Base-by-base conservation (phyloP, 1,140 invertebrate species). In the Drosophila lacertosa region DNA sequence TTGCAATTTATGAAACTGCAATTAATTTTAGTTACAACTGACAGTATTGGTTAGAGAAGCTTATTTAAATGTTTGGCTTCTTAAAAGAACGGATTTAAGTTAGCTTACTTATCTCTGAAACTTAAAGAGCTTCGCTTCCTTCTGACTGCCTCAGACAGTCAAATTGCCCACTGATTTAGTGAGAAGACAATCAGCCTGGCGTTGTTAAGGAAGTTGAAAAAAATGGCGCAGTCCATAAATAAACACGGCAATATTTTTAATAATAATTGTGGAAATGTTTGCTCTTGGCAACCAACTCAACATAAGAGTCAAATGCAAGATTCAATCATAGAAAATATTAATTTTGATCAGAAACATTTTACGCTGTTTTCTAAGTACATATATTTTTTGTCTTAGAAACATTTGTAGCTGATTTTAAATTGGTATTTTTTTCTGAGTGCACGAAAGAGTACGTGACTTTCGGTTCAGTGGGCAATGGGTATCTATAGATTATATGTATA, bases 391-490 rank as follows among this genome's bases (percentile, higher is more conserved):
- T n/a, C n/a, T n/a, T n/a, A n/a, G n/a, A n/a, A n/a, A n/a, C n/a
- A n/a, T n/a, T 26, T 1, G 24, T 26, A 6, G 24, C 5, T 26
- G 4, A 5, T 6, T 29, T 7, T 5, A 2, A 7, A 29, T 7
- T 7, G 26, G 0, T 2, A 2, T 29, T 29, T 29, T 29, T 29
- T 2, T 29, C 26, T 9, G 26, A 29, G 26, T 32, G 16, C 13
- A 22, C n/a, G 24, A 13, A 26, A 20, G 35, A 65, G 40, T 71
- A 63, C 68, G 68, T 72, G 68, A 66, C 68, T 67, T 67, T 67
- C 68, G 24, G 24, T 13, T 53, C 45, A 67, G 22, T 71, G 44
- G 9, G n/a, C 53, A 60, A 37, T 16, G 13, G 35, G 5, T 22
- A 26, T 20, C 22, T 16, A 10, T 33, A 18, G 5, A 10, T 22